A percentile compares a stretch with the other conserved stretches of the same genome.
Evolutionary conservation across 2,113 vertebrate species (phyloP).

Genomic region (Amphiprion ocellaris): DNA sequence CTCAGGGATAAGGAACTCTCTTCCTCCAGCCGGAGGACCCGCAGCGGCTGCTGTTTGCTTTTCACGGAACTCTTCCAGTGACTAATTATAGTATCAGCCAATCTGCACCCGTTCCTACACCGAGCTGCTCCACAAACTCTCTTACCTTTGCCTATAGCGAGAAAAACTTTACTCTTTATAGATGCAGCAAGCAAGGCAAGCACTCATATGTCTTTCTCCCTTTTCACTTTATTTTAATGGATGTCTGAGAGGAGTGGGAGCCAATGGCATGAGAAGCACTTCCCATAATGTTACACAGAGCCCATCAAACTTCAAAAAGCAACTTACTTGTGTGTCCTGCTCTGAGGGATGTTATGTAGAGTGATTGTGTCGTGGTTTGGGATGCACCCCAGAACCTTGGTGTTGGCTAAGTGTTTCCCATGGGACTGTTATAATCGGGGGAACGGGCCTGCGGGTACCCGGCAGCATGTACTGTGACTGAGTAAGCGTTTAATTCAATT

Average conservation of each 20-base stretch:
- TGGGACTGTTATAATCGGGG: too few species aligned
- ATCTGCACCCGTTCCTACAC: conserved; percentile 56
- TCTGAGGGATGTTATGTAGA: neutral
- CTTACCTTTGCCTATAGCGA: conserved; percentile 18
- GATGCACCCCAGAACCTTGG: too few species aligned
- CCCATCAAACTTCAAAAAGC: conserved; percentile 30
- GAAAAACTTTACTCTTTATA: conserved; percentile 29
- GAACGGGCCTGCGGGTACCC: too few species aligned
- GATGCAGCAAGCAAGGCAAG: conserved; percentile 11
- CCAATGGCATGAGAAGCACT: conserved; percentile 57
- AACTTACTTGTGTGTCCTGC: conserved; percentile 42
- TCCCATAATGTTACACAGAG: conserved; percentile 33
- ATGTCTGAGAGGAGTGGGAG: conserved; percentile 31
- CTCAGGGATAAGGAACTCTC: conserved; percentile 57
- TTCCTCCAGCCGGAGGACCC: conserved; percentile 44
- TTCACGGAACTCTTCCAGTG: conserved; percentile 53
- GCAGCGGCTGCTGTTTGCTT: conserved; percentile 61
- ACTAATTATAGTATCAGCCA: conserved; percentile 68
- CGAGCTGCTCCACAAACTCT: conserved; percentile 55
- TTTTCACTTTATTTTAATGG: conserved; percentile 50
- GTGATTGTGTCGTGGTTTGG: too few species aligned
- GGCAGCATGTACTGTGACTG: too few species aligned
- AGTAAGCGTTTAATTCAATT: too few species aligned
- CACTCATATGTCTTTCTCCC: conserved; percentile 17
- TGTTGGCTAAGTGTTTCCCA: too few species aligned